phyloP scores from a whole-genome alignment of 2,797 vertebrate genomes.

The Enteromius viviparus region DNA sequence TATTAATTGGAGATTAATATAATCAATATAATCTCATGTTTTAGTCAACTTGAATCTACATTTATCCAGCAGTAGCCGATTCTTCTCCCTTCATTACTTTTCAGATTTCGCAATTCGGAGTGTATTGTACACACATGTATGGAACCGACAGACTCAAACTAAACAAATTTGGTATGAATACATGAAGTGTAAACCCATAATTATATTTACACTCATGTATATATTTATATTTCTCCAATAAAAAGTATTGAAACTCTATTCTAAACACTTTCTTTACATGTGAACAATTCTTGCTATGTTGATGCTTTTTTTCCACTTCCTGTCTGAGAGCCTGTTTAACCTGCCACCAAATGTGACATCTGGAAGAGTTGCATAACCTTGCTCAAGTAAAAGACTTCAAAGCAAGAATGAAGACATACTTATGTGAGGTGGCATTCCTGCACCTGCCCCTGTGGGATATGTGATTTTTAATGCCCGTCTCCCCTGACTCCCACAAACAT shows the following conservation, averaged over 20 bases:
- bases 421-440: slow-evolving; percentile 38
- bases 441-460: slow-evolving; percentile 40
- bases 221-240: neutral
- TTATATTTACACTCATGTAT: neutral
- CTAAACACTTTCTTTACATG: slow-evolving; percentile 9
- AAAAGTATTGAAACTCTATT: neutral
- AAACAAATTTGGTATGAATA: too few species aligned
- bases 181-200: neutral
- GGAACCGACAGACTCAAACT: neutral
- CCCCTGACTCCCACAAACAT: slow-evolving; percentile 9
- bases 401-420: slow-evolving; percentile 44
- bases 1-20: too few species aligned
- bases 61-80: neutral
- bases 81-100: too few species aligned
- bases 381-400: slow-evolving; percentile 49
- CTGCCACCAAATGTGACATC: slow-evolving; percentile 60
- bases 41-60: too few species aligned
- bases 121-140: neutral
- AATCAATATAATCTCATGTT: too few species aligned
- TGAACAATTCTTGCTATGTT: slow-evolving; percentile 14
- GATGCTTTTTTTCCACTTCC: slow-evolving; percentile 11
- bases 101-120: too few species aligned
- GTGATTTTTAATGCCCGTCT: slow-evolving; percentile 52
- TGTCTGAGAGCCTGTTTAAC: slow-evolving; percentile 37
- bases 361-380: slow-evolving; percentile 55